Conservation (phyloP, 2,888 invertebrate species). For the Halocaridina rubra region DNA sequence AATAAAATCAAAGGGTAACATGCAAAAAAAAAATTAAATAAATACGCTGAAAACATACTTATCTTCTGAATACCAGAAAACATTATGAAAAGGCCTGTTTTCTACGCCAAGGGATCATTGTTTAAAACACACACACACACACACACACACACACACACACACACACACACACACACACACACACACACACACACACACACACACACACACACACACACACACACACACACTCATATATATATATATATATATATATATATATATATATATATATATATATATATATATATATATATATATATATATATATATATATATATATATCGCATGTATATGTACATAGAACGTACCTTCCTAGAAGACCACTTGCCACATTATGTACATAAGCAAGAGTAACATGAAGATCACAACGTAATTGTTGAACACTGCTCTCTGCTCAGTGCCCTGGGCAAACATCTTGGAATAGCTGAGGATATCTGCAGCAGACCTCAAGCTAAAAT, state of each 20-base stretch:
- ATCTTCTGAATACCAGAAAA: background rate
- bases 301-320: background rate
- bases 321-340: background rate
- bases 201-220: background rate
- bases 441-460: slow-evolving; percentile 48
- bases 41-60: too few species aligned
- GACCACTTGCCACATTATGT: slow-evolving; percentile 31
- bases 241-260: slow-evolving; percentile 10
- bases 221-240: too few species aligned
- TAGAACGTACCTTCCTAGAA: slow-evolving; percentile 40
- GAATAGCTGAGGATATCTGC: too few species aligned
- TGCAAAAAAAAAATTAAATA: too few species aligned
- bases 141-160: too few species aligned
- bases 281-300: slow-evolving; percentile 19
- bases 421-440: slow-evolving; percentile 47
- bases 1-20: too few species aligned
- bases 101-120: background rate
- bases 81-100: background rate
- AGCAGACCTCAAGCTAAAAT: too few species aligned
- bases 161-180: too few species aligned
- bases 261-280: slow-evolving; percentile 19
- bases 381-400: slow-evolving; percentile 40
- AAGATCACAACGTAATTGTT: slow-evolving; percentile 52
- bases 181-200: background rate
- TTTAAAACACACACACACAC: too few species aligned